A percentile compares a stretch with the other conserved stretches of the same genome.
phyloP scores from a whole-genome alignment of 2,113 vertebrate species.

The Phylloscopus trochiloides region DNA sequence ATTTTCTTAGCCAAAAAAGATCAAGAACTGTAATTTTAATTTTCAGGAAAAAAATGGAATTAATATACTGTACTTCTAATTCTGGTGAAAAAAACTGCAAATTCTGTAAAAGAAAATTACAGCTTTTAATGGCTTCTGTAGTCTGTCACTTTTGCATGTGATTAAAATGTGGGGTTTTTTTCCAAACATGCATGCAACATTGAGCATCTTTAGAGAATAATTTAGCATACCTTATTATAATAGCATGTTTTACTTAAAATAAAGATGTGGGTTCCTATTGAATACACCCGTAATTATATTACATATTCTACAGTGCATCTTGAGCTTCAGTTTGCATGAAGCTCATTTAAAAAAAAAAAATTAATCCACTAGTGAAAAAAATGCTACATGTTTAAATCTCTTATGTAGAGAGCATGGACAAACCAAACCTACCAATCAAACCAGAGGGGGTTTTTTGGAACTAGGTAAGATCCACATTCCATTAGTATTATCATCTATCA shows the following conservation, averaged over 20 bases:
- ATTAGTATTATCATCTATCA: background rate
- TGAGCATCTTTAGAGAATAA: background rate
- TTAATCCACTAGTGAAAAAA: background rate
- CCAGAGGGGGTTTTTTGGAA: accelerated
- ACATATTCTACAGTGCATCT: background rate
- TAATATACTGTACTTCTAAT: background rate
- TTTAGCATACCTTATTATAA: background rate
- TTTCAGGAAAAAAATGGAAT: background rate
- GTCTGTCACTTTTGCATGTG: background rate
- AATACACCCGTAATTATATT: background rate
- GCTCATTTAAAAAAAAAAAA: background rate
- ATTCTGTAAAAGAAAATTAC: background rate
- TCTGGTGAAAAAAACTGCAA: background rate
- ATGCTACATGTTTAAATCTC: background rate
- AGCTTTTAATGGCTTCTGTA: background rate
- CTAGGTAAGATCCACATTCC: background rate
- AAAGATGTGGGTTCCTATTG: background rate
- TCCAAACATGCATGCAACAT: background rate
- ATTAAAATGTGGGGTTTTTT: background rate
- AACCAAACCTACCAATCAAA: background rate
- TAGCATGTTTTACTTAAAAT: background rate
- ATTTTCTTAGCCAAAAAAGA: background rate
- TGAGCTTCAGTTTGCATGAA: background rate
- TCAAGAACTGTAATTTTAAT: background rate
- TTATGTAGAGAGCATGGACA: background rate